These are phyloP conservation scores for Drosophila tripunctata DNA, from an alignment of 2,888 invertebrate species.

Conservation along the genomic window DNA sequence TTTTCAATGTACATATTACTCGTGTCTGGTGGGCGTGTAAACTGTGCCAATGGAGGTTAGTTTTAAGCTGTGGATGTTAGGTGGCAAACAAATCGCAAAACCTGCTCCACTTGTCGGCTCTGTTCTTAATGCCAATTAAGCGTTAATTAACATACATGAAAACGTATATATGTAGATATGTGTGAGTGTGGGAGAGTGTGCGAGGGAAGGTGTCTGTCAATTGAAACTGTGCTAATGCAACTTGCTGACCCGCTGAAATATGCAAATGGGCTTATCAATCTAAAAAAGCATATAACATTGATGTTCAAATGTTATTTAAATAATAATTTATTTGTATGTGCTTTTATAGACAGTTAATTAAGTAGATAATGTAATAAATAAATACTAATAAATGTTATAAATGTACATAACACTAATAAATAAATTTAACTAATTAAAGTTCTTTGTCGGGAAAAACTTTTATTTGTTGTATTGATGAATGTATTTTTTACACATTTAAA, in stretches of 20 bases:
- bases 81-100: slow-evolving; percentile 34
- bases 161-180: background rate
- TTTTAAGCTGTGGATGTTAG: slow-evolving; percentile 20
- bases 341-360: too few species aligned
- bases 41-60: slow-evolving; percentile 37
- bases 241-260: slow-evolving; percentile 11
- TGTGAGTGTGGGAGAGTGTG: slow-evolving; percentile 1
- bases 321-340: too few species aligned
- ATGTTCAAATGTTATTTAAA: background rate
- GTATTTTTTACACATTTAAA: too few species aligned
- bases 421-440: too few species aligned
- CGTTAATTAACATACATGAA: slow-evolving; percentile 67
- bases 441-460: too few species aligned
- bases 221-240: slow-evolving; percentile 46
- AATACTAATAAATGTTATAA: too few species aligned
- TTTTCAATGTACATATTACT: slow-evolving; percentile 2
- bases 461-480: too few species aligned
- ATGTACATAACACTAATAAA: too few species aligned
- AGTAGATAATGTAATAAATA: too few species aligned
- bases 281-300: background rate
- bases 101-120: slow-evolving; percentile 55
- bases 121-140: slow-evolving; percentile 64
- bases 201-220: slow-evolving; percentile 5
- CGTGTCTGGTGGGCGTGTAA: slow-evolving; percentile 49
- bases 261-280: slow-evolving; percentile 20